Conservation (phyloP, 1,140 invertebrate species). For the Drosophila kohkoa region DNA sequence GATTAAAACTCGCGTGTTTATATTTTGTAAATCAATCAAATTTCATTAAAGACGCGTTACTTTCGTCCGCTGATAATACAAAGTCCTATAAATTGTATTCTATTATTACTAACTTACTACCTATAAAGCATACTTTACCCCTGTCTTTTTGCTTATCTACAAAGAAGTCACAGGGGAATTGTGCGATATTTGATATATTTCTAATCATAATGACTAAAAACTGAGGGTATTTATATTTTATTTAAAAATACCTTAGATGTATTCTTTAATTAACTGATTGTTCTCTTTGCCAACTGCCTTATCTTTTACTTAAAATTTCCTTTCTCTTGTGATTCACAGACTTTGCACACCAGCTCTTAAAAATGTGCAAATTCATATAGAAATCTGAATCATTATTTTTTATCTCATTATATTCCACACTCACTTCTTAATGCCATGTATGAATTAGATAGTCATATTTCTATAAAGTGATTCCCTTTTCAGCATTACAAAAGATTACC, state of each 20-base stretch:
- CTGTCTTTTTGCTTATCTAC: constrained; percentile 18
- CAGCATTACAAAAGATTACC: constrained; percentile 14
- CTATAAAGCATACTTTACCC: constrained; percentile 14
- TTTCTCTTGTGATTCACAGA: constrained; percentile 1
- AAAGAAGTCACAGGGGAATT: not conserved
- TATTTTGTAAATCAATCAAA: constrained; percentile 63
- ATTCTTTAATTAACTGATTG: not conserved
- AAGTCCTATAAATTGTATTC: constrained; percentile 7
- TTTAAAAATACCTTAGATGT: not conserved
- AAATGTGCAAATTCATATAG: not conserved
- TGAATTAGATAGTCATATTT: not conserved
- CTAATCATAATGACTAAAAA: constrained; percentile 18
- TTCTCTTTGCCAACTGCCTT: not conserved
- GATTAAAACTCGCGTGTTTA: constrained; percentile 70
- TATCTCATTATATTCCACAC: constrained; percentile 1
- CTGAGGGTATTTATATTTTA: not conserved
- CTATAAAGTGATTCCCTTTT: constrained; percentile 2
- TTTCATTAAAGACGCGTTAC: constrained; percentile 37
- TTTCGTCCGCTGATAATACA: constrained; percentile 6
- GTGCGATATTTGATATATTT: constrained; percentile 3
- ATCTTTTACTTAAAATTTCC: not conserved
- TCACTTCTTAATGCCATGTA: constrained; percentile 17
- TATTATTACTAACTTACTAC: constrained; percentile 10
- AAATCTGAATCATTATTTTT: constrained; percentile 1
- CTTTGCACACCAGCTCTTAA: not conserved